phyloP scores from a whole-genome alignment of 2,797 vertebrate genomes.

The Nyctalus aviator region DNA sequence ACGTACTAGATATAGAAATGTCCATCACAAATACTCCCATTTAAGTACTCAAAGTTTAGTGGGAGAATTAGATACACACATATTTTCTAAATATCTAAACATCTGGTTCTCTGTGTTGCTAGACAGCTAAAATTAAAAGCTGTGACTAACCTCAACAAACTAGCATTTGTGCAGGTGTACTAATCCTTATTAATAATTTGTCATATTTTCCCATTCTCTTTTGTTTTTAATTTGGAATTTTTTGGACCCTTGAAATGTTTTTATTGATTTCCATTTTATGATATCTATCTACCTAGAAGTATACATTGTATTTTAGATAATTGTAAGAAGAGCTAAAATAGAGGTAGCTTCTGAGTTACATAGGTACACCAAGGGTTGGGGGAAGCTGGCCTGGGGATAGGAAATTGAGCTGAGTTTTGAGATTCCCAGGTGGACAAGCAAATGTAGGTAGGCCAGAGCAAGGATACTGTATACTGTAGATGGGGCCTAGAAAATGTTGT shows the following conservation, averaged over 20 bases:
- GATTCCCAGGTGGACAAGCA: not conserved
- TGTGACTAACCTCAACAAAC: not conserved
- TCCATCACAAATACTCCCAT: not conserved
- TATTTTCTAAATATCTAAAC: not conserved
- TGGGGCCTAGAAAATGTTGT: no score
- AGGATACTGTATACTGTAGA: no score
- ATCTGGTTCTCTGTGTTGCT: not conserved
- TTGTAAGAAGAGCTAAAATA: not conserved
- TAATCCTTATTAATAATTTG: not conserved
- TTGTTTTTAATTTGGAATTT: not conserved
- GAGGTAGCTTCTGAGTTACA: not conserved
- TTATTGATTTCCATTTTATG: not conserved
- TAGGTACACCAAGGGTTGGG: not conserved
- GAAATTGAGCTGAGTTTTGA: not conserved
- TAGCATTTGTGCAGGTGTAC: not conserved
- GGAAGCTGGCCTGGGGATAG: not conserved
- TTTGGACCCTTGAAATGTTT: not conserved
- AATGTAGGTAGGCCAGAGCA: not conserved
- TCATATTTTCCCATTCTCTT: not conserved
- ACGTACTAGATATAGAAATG: not conserved
- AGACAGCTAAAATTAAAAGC: not conserved
- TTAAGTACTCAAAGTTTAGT: not conserved
- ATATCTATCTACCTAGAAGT: not conserved
- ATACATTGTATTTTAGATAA: conserved; percentile 18
- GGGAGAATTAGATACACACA: not conserved